Evolutionary conservation across 1,140 invertebrate species (phyloP), one percentile per base, ranked within the genome.

Genomic region (Zelostemma sp.): DNA sequence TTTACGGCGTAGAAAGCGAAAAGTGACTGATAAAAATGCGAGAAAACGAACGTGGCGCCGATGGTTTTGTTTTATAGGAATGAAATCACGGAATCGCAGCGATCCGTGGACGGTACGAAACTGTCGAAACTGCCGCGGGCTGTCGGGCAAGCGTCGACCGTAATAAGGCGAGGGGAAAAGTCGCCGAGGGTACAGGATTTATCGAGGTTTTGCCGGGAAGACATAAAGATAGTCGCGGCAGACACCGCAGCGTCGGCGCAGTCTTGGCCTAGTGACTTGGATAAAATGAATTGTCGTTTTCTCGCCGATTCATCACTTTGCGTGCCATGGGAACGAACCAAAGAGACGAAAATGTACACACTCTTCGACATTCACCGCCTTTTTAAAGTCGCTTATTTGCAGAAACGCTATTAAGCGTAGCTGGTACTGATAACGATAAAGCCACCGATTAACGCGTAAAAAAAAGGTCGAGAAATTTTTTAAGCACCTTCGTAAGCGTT

Each of bases 261-360:
- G 58, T 71, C 62, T 58, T 71, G 68, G 63, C 68, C 68, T 72
- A 72, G 68, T 72, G 68, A 63, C 68, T 72, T 56, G 58, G 50
- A 67, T 66, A 58, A 67, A 67, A 63, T 45, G 54, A 14, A 55
- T 55, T 53, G 55, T 50, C 38, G 33, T 43, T 46, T 59, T 65
- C 50, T 47, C 58, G 55, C 60, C 55, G 54, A 62, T 71, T 71
- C 68, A 66, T 66, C 54, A 67, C 61, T 43, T 61, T 33, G 4
- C 14, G 0, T 8, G 14, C 40, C 31, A 9, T 50, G 48, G 28
- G 25, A 50, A 50, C 15, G 6, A 6, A 33, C 1, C 25, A 8
- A 1, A 8, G 35, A 8, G 8, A 4, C 33, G 33, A 35, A 35
- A 35, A 28, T 28, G n/a, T n/a, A n/a, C n/a, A n/a, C n/a, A n/a